These are phyloP conservation scores for Xiphorhynchus elegans DNA, from an alignment of 2,113 vertebrate genomes.

Conservation along the genomic window DNA sequence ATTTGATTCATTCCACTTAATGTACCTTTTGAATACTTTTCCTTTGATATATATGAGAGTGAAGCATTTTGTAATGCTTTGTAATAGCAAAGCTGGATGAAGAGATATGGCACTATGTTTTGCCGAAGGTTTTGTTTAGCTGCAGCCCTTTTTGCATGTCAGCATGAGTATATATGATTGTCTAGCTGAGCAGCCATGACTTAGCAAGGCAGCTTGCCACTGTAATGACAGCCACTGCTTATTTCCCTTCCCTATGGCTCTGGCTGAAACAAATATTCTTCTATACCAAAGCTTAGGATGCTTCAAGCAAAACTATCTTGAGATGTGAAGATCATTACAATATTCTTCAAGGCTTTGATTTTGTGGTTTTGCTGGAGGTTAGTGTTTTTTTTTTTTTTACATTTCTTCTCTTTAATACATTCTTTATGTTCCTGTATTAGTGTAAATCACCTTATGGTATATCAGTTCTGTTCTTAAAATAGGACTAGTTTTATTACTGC, in stretches of 20 bases:
- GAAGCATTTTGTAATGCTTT: neutral
- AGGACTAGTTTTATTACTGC: slow-evolving; percentile 12
- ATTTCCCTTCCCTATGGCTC: neutral
- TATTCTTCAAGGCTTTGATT: neutral
- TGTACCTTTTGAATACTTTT: neutral
- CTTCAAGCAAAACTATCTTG: neutral
- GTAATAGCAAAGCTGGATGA: neutral
- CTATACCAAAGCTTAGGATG: neutral
- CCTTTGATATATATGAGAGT: neutral
- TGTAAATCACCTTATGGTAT: neutral
- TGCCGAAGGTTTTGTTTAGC: slow-evolving; percentile 1
- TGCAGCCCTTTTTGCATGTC: slow-evolving; percentile 10
- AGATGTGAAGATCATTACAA: neutral
- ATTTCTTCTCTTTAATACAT: neutral
- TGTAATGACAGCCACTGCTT: neutral
- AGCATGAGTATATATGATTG: neutral
- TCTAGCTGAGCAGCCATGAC: slow-evolving; percentile 15
- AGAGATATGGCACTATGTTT: neutral
- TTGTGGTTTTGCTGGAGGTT: neutral
- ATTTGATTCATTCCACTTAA: neutral
- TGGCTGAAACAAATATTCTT: neutral
- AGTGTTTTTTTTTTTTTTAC: accelerated
- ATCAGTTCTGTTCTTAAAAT: neutral
- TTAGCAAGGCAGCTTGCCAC: slow-evolving; percentile 28
- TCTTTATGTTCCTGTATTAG: neutral